Conservation (phyloP, 1,140 invertebrate species). For the Bombus cullumanus region DNA sequence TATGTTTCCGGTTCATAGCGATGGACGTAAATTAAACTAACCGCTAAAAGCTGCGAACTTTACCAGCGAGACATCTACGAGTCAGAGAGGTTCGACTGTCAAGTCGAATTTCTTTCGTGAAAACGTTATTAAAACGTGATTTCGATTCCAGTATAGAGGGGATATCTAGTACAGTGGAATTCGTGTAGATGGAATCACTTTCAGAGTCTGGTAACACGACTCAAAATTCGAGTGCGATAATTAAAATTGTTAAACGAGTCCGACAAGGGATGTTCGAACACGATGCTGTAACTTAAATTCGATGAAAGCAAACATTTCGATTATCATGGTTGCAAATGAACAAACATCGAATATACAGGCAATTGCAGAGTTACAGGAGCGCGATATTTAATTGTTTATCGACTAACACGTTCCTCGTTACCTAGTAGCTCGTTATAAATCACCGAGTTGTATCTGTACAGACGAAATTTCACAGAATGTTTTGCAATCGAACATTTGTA, state of each 20-base stretch:
- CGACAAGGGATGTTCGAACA: neutral
- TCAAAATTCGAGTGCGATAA: neutral
- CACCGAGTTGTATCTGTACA: too few species aligned
- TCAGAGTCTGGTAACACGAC: too few species aligned
- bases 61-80: neutral
- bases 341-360: neutral
- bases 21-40: neutral
- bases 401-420: slow-evolving; percentile 3
- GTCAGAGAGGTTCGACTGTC: neutral
- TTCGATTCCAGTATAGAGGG: too few species aligned
- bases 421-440: slow-evolving; percentile 9
- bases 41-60: neutral
- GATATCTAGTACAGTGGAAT: too few species aligned
- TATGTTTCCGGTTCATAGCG: neutral
- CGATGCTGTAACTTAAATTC: neutral
- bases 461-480: neutral
- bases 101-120: neutral
- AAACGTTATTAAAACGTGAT: neutral
- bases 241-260: neutral
- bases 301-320: neutral
- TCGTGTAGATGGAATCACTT: too few species aligned
- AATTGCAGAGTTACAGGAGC: neutral
- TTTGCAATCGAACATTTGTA: neutral
- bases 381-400: slow-evolving; percentile 24
- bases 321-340: slow-evolving; percentile 1